Evolutionary conservation across 2,888 invertebrate genomes (phyloP), one percentile per base, ranked within the genome.

Genomic region (Amorpha juglandis): DNA sequence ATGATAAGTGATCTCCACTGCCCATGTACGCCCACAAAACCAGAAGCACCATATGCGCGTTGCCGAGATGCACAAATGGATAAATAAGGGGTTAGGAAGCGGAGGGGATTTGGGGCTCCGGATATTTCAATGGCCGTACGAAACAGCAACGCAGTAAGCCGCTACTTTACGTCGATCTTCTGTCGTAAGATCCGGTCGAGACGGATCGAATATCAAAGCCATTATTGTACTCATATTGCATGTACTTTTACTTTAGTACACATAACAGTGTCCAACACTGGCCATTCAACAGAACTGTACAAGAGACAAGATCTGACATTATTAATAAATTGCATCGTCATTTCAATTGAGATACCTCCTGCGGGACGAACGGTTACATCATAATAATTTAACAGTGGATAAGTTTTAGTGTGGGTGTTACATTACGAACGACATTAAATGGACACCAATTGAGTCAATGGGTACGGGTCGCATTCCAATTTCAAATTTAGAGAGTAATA

Each of bases 251-350:
- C 19, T 50, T 9, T 19, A 38, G 19, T 14, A 45, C 50, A 35
- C 35, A 55, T 55, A 16, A 55, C n/a, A 55, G 55, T 55, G 55
- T 16, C 55, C 55, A 16, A 55, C 38, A n/a, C 16, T n/a, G 55
- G 16, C 2, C 11, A 8, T 9, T 19, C 65, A 42, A 65, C 62
- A 55, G 63, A 66, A 63, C 67, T 63, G 63, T 64, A 65, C 66
- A 38, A 12, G 55, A 53, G 42, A 63, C 53, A 50, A 52, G 14
- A 58, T 58, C 58, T 58, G 58, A 58, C 58, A 58, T 58, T 58
- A 58, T 52, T 45, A 52, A 55, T 50, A 50, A 51, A 62, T 27
- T 35, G 55, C 58, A n/a, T 27, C 52, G 48, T 65, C 62, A 64
- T 58, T 58, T 58, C 58, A 58, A 58, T 58, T 58, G 58, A 35